These are phyloP conservation scores for Sphenodon punctatus DNA, from an alignment of 2,797 vertebrate genomes.

Conservation along the genomic window DNA sequence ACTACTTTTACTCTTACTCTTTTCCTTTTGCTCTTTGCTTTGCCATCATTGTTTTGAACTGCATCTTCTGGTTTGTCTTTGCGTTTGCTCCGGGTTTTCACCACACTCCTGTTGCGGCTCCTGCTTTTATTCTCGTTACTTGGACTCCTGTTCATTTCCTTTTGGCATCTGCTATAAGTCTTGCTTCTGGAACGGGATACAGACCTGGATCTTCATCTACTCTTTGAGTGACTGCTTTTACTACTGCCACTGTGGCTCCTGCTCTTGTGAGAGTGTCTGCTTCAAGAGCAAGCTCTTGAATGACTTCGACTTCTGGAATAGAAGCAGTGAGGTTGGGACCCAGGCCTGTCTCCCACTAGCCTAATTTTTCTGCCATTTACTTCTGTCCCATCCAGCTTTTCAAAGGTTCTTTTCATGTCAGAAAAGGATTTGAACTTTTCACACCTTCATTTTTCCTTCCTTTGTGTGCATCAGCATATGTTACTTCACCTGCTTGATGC, in stretches of 20 bases:
- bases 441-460: constrained; percentile 95
- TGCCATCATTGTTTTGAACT: constrained; percentile 69
- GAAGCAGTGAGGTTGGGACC: constrained; percentile 87
- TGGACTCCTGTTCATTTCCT: constrained; percentile 81
- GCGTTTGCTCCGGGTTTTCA: constrained; percentile 74
- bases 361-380: constrained; percentile 96
- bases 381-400: constrained; percentile 95
- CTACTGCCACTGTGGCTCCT: constrained; percentile 91
- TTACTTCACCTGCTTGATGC: constrained; percentile 98
- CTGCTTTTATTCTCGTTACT: constrained; percentile 83
- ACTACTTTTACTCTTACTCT: constrained; percentile 70
- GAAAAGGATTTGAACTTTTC: constrained; percentile 96
- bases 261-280: constrained; percentile 92
- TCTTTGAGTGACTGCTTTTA: constrained; percentile 86
- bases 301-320: constrained; percentile 93
- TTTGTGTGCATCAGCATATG: constrained; percentile 96
- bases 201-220: constrained; percentile 85
- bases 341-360: constrained; percentile 93
- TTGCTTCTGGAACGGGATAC: constrained; percentile 85
- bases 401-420: constrained; percentile 96
- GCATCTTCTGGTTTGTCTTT: constrained; percentile 71
- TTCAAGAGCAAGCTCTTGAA: constrained; percentile 94
- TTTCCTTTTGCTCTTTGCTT: constrained; percentile 74
- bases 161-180: constrained; percentile 79
- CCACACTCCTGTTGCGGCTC: constrained; percentile 76